phyloP scores from a whole-genome alignment of 64 coral and sea anemone species.

The Cladopsammia gracilis region DNA sequence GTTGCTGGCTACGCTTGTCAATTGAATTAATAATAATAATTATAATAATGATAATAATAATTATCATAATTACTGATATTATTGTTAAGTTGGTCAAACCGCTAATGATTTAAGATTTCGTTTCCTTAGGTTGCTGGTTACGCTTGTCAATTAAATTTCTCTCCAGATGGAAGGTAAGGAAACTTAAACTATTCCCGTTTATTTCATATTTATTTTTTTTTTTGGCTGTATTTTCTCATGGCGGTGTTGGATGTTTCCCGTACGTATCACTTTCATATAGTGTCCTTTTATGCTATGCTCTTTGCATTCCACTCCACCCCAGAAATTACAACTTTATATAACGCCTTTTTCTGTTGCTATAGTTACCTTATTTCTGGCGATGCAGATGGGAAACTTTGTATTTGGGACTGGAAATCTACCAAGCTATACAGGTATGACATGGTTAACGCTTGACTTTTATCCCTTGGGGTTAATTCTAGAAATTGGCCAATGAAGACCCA shows the following conservation, averaged over 20 bases:
- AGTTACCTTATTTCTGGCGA: conserved; percentile 99
- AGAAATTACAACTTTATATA: neutral
- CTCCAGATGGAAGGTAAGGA: conserved; percentile 93
- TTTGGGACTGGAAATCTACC: conserved; percentile 99
- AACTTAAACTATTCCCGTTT: neutral
- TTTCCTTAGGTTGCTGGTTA: conserved; percentile 87
- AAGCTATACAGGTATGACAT: conserved; percentile 92
- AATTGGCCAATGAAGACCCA: no score
- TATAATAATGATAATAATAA: no score
- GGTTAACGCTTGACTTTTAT: no score
- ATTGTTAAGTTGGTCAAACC: no score
- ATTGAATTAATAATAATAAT: conserved; percentile 34
- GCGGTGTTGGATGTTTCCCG: no score
- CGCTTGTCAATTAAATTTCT: conserved; percentile 94
- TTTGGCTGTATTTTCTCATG: neutral
- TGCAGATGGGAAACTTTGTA: conserved; percentile 96
- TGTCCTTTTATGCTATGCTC: no score
- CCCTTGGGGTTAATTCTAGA: neutral
- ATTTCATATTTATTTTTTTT: neutral
- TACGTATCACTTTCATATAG: no score
- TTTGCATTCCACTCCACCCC: no score
- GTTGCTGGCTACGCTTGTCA: conserved; percentile 97
- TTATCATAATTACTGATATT: no score
- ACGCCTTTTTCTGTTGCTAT: conserved; percentile 3
- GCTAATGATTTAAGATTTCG: neutral